Base-by-base conservation (phyloP, 1,140 invertebrate genomes). In the Tachypleus tridentatus region DNA sequence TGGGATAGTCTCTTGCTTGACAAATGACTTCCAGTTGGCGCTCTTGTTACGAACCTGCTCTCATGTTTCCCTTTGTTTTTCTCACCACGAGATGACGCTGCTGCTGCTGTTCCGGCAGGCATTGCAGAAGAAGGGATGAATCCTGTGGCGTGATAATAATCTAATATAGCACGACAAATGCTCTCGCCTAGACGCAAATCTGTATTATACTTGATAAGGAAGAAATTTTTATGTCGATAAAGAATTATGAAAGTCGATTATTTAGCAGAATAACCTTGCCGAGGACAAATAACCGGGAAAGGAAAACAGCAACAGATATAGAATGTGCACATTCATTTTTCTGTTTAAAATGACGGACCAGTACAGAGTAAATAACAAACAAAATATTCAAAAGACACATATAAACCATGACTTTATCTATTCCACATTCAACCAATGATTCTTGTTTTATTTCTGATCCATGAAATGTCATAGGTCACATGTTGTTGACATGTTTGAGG, bases 71-170 rank as follows among this genome's bases (percentile, higher is more conserved):
- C 29, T 29, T 29, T 29, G 29, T 29, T 29, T 29, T 29, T 29
- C 29, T 29, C 29, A 29, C 29, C 29, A 29, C 29, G 29, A 29
- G 29, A 29, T 29, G 29, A 29, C 29, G 29, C 29, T 29, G 29
- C 29, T 29, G 29, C 29, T 29, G 29, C 29, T 29, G 29, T 29
- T 29, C 29, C 60, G 3, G 51, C 10, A 11, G 67, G 67, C 10
- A 68, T 57, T 3, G 83, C 68, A 57, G 79, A 79, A 48, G 80
- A 73, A 3, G 84, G 81, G 69, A 90, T 85, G 58, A 86, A 80
- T 60, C 87, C 87, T 50, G 81, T 85, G 11, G 86, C 79, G 69
- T 84, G 83, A 76, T 91, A 91, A 75, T 90, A 91, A 74, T 92
- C 87, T 54, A 89, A 74, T 70, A 89, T 83, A 7, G 87, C 86